These are phyloP conservation scores for Caenorhabditis japonica DNA, from an alignment of 2,888 invertebrate genomes.

Conservation along the genomic window DNA sequence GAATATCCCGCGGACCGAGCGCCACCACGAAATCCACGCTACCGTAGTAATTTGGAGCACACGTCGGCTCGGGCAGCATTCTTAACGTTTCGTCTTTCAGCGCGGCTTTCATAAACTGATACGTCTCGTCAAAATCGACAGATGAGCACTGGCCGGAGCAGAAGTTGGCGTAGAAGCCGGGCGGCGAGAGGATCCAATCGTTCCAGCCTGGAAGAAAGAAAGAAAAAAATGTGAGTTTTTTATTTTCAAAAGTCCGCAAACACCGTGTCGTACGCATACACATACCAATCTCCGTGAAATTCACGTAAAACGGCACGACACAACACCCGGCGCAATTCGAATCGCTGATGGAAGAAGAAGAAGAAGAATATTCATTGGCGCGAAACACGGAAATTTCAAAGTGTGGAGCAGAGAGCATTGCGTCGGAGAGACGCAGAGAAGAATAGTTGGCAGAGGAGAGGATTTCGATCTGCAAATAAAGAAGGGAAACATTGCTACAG, in stretches of 20 bases:
- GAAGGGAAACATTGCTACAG: background rate
- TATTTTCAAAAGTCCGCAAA: background rate
- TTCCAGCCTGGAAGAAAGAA: constrained; percentile 33
- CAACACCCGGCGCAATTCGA: constrained; percentile 23
- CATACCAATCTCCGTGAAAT: constrained; percentile 49
- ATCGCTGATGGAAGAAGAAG: too few species aligned
- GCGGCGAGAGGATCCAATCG: constrained; percentile 46
- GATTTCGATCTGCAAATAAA: constrained; percentile 24
- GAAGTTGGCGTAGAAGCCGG: constrained; percentile 35
- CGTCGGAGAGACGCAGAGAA: background rate
- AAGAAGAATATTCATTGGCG: background rate
- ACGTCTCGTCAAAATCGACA: constrained; percentile 24
- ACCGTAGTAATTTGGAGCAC: constrained; percentile 43
- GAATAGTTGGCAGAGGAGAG: background rate
- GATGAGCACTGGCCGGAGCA: constrained; percentile 24
- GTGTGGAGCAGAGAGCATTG: constrained; percentile 8
- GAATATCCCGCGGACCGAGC: constrained; percentile 24
- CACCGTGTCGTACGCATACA: too few species aligned
- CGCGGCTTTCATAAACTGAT: constrained; percentile 7
- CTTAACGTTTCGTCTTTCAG: background rate
- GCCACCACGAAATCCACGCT: constrained; percentile 35
- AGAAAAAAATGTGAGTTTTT: too few species aligned
- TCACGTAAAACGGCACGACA: constrained; percentile 40
- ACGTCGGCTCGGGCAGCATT: constrained; percentile 21
- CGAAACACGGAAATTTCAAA: constrained; percentile 18